Conservation (phyloP, 2,888 invertebrate species). For the Aleiodes testaceus region DNA sequence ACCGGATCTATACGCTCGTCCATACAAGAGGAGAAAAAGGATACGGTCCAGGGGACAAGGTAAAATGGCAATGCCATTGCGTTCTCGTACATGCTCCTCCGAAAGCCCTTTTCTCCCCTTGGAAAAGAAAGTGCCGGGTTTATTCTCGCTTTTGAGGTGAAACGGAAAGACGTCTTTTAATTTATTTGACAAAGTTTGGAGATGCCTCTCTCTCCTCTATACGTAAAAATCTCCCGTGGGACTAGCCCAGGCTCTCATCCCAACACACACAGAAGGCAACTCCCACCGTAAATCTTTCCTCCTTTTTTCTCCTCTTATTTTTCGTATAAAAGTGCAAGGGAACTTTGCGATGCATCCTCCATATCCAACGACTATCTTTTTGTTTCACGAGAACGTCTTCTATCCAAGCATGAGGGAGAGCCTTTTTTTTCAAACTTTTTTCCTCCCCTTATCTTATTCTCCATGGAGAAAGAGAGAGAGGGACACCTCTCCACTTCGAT, state of each 20-base stretch:
- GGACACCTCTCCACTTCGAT: conserved; percentile 30
- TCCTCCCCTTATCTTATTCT: not conserved
- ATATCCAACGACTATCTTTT: conserved; percentile 42
- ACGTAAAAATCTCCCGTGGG: conserved; percentile 44
- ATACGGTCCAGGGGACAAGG: conserved; percentile 46
- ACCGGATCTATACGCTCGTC: conserved; percentile 38
- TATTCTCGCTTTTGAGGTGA: conserved; percentile 35
- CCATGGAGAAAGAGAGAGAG: conserved; percentile 16
- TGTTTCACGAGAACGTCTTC: conserved; percentile 24
- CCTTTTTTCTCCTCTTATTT: conserved; percentile 25
- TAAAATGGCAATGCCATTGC: conserved; percentile 43
- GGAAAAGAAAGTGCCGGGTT: conserved; percentile 14
- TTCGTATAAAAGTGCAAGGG: conserved; percentile 37
- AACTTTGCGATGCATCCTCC: conserved; percentile 46
- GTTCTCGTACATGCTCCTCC: not conserved
- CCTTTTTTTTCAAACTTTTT: not conserved
- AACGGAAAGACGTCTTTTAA: conserved; percentile 59
- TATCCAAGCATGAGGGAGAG: conserved; percentile 6
- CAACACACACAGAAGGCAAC: conserved; percentile 31
- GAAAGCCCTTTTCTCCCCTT: conserved; percentile 7
- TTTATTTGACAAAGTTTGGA: conserved; percentile 66
- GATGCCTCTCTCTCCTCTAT: conserved; percentile 39
- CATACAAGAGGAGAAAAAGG: conserved; percentile 42
- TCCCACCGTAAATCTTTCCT: conserved; percentile 52
- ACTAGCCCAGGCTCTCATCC: conserved; percentile 27